Base-by-base conservation (phyloP, 2,113 vertebrate genomes). In the Marmota monax region DNA sequence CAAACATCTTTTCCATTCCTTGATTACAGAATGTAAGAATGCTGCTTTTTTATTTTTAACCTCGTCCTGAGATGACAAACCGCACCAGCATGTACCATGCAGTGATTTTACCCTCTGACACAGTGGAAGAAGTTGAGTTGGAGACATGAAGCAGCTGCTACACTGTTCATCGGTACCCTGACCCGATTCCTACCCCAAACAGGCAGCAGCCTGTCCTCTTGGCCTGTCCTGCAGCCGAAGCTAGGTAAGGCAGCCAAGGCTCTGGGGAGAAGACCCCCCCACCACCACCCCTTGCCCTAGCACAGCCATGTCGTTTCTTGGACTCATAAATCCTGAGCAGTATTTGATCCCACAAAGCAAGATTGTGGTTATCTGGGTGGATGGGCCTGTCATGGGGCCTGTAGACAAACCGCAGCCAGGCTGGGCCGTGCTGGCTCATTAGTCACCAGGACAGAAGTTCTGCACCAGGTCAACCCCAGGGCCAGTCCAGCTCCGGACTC, bases 341-440 rank as follows among this genome's bases (percentile, higher is more conserved):
- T 98, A 98, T 98, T 98, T 98, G 98, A 98, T 98, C 98, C 98
- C 98, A 98, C 98, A 98, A 98, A 98, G 98, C 98, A 98, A 98
- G 98, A 98, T 98, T 98, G 98, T 80, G 98, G 98, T 98, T 98
- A 98, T 97, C 98, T 98, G 98, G 95, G 98, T 98, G 98, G 98
- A 98, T 94, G 94, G 98, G 96, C 93, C 97, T 97, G 98, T 98
- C 98, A 98, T 37, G 98, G 93, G 97, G 97, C 97, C 96, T 93
- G 98, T 83, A 98, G 98, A 98, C 98, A 98, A 98, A 98, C 98
- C 97, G 34, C 96, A 98, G 98, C 98, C 98, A 98, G 98, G 98
- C 97, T 89, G 97, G 96, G 79, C 96, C 29, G 0, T 7, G 80
- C 92, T 72, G 84, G 27, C 77, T 95, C 97, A 97, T 98, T 97